Base-by-base conservation (phyloP, 2,797 vertebrate genomes). In the Hephaestus fuliginosus region DNA sequence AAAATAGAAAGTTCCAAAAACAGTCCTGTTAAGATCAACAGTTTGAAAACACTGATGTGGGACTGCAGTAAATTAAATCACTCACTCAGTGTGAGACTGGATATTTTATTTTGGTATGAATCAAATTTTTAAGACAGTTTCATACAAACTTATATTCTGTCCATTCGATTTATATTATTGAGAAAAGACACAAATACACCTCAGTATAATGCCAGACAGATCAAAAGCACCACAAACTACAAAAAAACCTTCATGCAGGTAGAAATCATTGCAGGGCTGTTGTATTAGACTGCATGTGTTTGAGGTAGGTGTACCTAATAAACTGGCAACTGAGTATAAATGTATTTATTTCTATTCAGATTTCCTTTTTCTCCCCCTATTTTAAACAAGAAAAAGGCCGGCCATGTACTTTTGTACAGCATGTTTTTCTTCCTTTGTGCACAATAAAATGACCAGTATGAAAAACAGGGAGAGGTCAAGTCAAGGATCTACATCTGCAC, bases 401-500 rank as follows among this genome's bases (percentile, higher is more conserved):
- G 17, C 8, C 18, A 52, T 25, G 33, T 63, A 69, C 28, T 18
- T 8, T 56, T 49, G 9, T 41, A 9, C 10, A 49, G 12, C 33
- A 41, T 53, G 5, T 2, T 41, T 43, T 43, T 60, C 39, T 52
- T 25, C 14, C 10, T 60, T 69, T 74, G 28, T 62, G 25, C 60
- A 44, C 30, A 76, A 69, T 70, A 17, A 82, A 81, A 76, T 65
- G 52, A 53, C 14, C 22, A 48, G 28, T 22, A 39, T 64, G 74
- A 64, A 80, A 81, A 87, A 81, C 22, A 55, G n/a, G 74, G 70
- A 82, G 70, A 75, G 70, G 82, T 87, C 33, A 64, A 65, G 70
- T 55, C 48, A 68, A 67, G 64, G 64, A 84, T 83, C 83, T 65
- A 55, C 83, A 80, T 81, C 74, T 87, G 78, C 74, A 82, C 80